Evolutionary conservation across 2,888 invertebrate species (phyloP).

Genomic region (Tanytarsus gracilentus): DNA sequence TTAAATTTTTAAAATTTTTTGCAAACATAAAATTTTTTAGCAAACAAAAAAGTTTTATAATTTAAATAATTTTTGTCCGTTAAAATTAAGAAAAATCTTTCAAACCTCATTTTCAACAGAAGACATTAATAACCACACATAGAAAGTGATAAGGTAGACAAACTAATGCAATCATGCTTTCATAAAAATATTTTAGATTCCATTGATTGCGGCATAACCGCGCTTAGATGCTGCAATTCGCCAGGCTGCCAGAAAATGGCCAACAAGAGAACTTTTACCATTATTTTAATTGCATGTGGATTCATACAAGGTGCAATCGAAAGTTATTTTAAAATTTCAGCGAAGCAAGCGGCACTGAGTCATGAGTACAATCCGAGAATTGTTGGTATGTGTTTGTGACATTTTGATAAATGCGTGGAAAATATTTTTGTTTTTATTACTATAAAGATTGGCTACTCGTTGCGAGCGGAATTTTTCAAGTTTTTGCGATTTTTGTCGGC

Average conservation of each 20-base stretch:
- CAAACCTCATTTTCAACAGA: too few relatives aligned
- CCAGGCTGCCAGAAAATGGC: slow-evolving; percentile 44
- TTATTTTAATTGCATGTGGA: slow-evolving; percentile 41
- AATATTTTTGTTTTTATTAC: slow-evolving; percentile 12
- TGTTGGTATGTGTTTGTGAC: slow-evolving; percentile 41
- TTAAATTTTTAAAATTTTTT: too few relatives aligned
- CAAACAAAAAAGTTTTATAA: too few relatives aligned
- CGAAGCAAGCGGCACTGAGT: slow-evolving; percentile 44
- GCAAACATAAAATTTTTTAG: too few relatives aligned
- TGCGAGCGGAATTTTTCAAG: slow-evolving; percentile 48
- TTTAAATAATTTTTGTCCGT: too few relatives aligned
- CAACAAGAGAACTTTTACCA: slow-evolving; percentile 43
- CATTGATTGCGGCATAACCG: slow-evolving; percentile 46
- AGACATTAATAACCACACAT: too few relatives aligned
- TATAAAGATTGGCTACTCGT: slow-evolving; percentile 52
- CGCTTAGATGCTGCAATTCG: slow-evolving; percentile 44
- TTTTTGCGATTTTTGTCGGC: slow-evolving; percentile 47
- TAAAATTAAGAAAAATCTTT: too few relatives aligned
- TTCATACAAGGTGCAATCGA: slow-evolving; percentile 44
- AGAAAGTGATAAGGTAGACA: too few relatives aligned
- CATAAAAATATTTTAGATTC: slow-evolving; percentile 36
- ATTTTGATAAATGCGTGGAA: not conserved
- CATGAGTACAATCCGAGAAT: slow-evolving; percentile 42
- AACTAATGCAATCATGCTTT: too few relatives aligned
- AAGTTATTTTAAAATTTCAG: slow-evolving; percentile 47